Evolutionary conservation across 2,113 vertebrate genomes (phyloP).

Genomic region (Thryonomys swinderianus): DNA sequence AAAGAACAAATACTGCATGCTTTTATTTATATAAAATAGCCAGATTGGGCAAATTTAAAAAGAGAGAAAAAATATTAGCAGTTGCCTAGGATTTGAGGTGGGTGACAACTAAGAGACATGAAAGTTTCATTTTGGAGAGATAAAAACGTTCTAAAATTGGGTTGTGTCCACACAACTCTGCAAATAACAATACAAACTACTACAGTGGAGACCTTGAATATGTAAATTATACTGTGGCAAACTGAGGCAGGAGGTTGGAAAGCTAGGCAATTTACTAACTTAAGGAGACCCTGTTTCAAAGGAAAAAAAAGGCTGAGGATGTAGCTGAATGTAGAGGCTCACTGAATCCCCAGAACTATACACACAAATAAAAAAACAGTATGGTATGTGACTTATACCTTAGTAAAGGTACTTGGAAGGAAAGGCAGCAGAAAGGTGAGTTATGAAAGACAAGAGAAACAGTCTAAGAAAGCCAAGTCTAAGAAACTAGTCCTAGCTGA

Average conservation of each 20-base stretch:
- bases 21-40: not conserved
- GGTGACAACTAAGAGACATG: not conserved
- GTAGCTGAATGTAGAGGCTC: not conserved
- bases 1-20: not conserved
- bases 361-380: not conserved
- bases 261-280: not conserved
- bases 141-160: conserved; percentile 46
- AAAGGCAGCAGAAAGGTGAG: not conserved
- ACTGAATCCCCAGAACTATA: not conserved
- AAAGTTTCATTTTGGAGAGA: not conserved
- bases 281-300: not conserved
- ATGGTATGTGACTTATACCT: not conserved
- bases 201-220: not conserved
- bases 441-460: conserved; percentile 14
- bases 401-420: not conserved
- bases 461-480: not conserved
- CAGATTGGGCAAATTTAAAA: not conserved
- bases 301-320: not conserved
- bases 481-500: conserved; percentile 57
- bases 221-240: not conserved
- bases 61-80: not conserved
- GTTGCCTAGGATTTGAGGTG: not conserved
- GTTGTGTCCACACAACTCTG: not conserved
- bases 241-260: not conserved
- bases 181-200: not conserved